Evolutionary conservation across 2,888 invertebrate genomes (phyloP).

Genomic region (Phlogophora meticulosa): DNA sequence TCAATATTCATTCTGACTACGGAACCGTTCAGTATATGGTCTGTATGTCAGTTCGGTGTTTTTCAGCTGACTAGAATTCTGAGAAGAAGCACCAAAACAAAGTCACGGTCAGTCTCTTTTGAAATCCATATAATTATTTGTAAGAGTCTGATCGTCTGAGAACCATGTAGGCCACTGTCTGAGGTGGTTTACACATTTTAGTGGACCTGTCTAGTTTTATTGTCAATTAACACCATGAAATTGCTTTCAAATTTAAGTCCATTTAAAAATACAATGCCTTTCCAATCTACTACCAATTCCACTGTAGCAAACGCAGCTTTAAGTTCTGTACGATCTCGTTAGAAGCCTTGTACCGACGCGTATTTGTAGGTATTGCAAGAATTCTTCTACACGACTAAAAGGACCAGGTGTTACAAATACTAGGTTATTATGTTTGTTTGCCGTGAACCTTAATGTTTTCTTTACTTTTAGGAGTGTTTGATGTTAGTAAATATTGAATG

Average conservation of each 20-base stretch:
- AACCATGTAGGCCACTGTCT: too few relatives aligned
- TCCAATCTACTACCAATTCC: neutral
- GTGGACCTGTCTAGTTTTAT: neutral
- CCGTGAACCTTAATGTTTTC: conserved; percentile 10
- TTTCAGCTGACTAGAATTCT: too few relatives aligned
- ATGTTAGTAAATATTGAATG: too few relatives aligned
- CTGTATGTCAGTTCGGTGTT: too few relatives aligned
- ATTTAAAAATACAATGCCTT: neutral
- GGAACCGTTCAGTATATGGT: too few relatives aligned
- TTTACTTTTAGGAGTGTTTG: conserved; percentile 4
- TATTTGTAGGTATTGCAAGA: conserved; percentile 4
- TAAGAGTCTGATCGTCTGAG: too few relatives aligned
- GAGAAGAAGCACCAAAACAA: too few relatives aligned
- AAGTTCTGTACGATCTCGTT: neutral
- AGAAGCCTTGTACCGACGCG: neutral
- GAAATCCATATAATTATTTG: too few relatives aligned
- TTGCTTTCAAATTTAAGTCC: neutral
- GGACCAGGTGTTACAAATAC: conserved; percentile 21
- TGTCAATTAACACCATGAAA: neutral
- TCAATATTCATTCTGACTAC: too few relatives aligned
- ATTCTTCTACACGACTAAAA: conserved; percentile 12
- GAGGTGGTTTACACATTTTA: too few relatives aligned
- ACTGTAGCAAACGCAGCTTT: neutral
- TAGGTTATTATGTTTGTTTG: conserved; percentile 21
- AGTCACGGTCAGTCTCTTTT: too few relatives aligned